Evolutionary conservation across 2,888 invertebrate genomes (phyloP).

Genomic region (Hypolimnas misippus): DNA sequence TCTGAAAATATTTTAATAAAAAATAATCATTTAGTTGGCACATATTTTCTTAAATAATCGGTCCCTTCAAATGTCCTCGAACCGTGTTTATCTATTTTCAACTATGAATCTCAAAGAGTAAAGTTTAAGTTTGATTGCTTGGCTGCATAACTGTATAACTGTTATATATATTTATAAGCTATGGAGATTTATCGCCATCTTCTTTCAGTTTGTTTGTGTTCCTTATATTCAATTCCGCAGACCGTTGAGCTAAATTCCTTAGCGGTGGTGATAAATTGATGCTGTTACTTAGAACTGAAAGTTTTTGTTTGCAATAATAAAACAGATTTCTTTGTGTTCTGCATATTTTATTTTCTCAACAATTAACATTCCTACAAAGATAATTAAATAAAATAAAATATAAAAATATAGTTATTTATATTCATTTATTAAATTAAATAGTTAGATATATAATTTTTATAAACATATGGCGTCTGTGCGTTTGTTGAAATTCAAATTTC

Average conservation of each 20-base stretch:
- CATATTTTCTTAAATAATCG: neutral
- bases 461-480: too few relatives aligned
- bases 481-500: too few relatives aligned
- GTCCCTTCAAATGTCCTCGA: neutral
- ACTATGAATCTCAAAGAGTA: neutral
- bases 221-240: slow-evolving; percentile 26
- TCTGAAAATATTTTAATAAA: too few relatives aligned
- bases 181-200: slow-evolving; percentile 39
- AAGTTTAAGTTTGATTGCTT: neutral
- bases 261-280: slow-evolving; percentile 7
- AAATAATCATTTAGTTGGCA: too few relatives aligned
- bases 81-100: neutral
- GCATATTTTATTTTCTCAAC: too few relatives aligned
- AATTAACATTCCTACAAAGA: too few relatives aligned
- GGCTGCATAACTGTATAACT: slow-evolving; percentile 17
- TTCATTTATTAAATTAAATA: too few relatives aligned
- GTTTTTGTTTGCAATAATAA: neutral
- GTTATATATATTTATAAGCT: slow-evolving; percentile 37
- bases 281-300: neutral
- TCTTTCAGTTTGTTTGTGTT: slow-evolving; percentile 41
- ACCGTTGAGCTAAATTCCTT: slow-evolving; percentile 30
- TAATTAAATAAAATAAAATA: too few relatives aligned
- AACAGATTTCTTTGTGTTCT: too few relatives aligned
- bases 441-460: too few relatives aligned
- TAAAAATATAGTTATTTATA: too few relatives aligned